Conservation (phyloP, 1,140 invertebrate genomes). For the Eufriesea mexicana region DNA sequence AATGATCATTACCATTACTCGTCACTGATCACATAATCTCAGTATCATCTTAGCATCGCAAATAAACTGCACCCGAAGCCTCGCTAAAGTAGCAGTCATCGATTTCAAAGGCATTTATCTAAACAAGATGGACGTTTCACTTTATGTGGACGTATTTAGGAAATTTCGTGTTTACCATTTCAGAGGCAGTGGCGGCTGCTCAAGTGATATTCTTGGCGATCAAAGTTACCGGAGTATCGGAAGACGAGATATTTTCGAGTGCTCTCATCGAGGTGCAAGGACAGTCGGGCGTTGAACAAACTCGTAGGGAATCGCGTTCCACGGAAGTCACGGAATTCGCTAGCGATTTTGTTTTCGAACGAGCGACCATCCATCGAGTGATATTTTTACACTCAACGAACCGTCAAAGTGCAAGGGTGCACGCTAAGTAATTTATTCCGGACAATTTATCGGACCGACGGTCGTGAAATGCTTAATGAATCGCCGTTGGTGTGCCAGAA, state of each 20-base stretch:
- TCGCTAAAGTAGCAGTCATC: no score
- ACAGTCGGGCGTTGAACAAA: not conserved
- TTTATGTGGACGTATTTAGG: not conserved
- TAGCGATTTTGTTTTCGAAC: not conserved
- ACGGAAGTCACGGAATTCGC: not conserved
- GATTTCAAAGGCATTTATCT: no score
- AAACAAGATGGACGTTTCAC: not conserved
- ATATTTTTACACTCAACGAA: slow-evolving; percentile 24
- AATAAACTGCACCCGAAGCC: no score
- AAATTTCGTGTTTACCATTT: slow-evolving; percentile 18
- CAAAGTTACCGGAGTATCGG: slow-evolving; percentile 7
- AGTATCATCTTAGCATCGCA: no score
- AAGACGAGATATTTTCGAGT: slow-evolving; percentile 32
- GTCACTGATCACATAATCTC: no score
- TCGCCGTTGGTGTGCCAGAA: not conserved
- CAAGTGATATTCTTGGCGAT: slow-evolving; percentile 27
- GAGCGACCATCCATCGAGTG: not conserved
- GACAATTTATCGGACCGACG: slow-evolving; percentile 9
- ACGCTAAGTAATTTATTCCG: slow-evolving; percentile 6
- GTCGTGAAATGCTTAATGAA: not conserved
- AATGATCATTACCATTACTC: no score
- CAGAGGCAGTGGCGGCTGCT: not conserved
- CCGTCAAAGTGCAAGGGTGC: not conserved
- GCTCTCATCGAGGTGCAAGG: slow-evolving; percentile 9
- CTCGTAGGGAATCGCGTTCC: not conserved